Base-by-base conservation (phyloP, 1,140 invertebrate species). In the Lutraria rhynchaena region DNA sequence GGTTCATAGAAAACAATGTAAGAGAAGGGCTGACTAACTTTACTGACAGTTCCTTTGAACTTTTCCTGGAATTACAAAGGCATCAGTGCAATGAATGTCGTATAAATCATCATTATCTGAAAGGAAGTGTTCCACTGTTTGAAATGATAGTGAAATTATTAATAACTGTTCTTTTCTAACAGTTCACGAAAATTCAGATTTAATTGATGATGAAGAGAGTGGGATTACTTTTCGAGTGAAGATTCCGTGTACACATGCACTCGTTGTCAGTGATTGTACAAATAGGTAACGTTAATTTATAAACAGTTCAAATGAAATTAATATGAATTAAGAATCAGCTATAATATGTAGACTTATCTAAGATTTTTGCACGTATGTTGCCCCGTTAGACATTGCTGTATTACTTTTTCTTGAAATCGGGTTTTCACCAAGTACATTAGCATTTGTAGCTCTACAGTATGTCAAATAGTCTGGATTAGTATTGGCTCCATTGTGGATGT, bases 161-260 rank as follows among this genome's bases (percentile, higher is more conserved):
- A n/a, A 35, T 58, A 33, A 31, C 31, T 41, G 70, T 74, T 46
- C 22, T 13, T 3, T 44, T 75, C 41, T 4, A 55, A 41, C 71
- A 75, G 41, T 75, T 75, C 51, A 80, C 24, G 60, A 65, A 60
- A 24, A 35, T 0, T 80, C 63, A 60, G 53, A 69, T 7, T 19
- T 29, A 19, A 49, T 80, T 15, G 51, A 60, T 19, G 53, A 80
- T 51, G 55, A 60, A 7, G 53, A 27, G 22, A 58, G 33, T 29
- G 11, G 55, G 4, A 58, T 29, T 15, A 29, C 55, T 4, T 29
- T 58, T 11, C 27, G 55, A 29, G 33, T 29, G 33, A 27, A 58
- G n/a, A n/a, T n/a, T n/a, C n/a, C n/a, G n/a, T n/a, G n/a, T n/a
- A n/a, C n/a, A n/a, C n/a, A n/a, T n/a, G n/a, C n/a, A n/a, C n/a